A percentile compares a stretch with the other conserved stretches of the same genome.
These are phyloP conservation scores for Nothocercus julius DNA, from an alignment of 2,113 vertebrate species.

Conservation along the genomic window DNA sequence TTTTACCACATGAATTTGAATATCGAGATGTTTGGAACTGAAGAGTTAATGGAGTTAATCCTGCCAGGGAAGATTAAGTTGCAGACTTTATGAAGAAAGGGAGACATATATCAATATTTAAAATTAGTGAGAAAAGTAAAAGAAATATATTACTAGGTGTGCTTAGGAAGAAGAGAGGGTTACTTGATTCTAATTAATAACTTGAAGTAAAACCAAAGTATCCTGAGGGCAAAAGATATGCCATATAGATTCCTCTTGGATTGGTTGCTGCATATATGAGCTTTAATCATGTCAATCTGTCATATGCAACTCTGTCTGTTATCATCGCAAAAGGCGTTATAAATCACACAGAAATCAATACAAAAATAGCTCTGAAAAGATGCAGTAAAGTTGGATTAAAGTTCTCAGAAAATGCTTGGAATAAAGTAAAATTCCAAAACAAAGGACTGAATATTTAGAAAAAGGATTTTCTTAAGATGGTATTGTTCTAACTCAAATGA, in stretches of 20 bases:
- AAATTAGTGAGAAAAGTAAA: background rate
- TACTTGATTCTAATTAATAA: background rate
- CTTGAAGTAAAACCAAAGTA: background rate
- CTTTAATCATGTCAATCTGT: background rate
- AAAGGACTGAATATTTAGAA: background rate
- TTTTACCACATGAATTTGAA: background rate
- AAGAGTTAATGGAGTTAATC: background rate
- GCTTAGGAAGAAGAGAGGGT: background rate
- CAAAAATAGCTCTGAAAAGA: background rate
- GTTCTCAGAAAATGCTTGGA: background rate
- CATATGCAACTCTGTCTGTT: background rate
- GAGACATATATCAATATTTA: background rate
- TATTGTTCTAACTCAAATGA: slow-evolving; percentile 7
- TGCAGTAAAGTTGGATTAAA: background rate
- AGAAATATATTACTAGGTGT: background rate
- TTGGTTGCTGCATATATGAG: background rate
- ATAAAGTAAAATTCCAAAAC: background rate
- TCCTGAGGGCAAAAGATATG: background rate
- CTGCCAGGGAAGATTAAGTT: background rate
- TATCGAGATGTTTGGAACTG: background rate
- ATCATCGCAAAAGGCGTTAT: background rate
- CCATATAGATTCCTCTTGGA: background rate
- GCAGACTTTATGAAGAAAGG: background rate
- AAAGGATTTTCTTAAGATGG: background rate
- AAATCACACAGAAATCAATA: background rate